Evolutionary conservation across 2,113 vertebrate species (phyloP).

Genomic region (Pogonocichla stellata): DNA sequence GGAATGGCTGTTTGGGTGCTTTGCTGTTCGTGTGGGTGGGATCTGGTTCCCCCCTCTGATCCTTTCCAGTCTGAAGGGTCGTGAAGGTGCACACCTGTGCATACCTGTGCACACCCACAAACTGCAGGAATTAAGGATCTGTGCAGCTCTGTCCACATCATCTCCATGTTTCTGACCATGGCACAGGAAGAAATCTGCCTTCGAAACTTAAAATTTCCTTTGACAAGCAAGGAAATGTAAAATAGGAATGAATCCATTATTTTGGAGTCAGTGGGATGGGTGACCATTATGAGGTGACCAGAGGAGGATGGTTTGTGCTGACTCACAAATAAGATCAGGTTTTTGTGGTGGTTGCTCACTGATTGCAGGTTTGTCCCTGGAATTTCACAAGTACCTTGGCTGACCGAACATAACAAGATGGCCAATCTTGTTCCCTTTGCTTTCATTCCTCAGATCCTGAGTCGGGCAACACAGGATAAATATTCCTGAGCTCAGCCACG

Average conservation of each 20-base stretch:
- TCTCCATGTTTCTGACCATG: not conserved
- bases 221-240: not conserved
- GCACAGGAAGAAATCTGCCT: not conserved
- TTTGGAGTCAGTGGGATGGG: not conserved
- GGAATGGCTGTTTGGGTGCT: not conserved
- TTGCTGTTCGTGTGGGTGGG: rapidly evolving
- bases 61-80: not conserved
- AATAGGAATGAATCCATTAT: too few relatives aligned
- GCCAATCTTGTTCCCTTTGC: not conserved
- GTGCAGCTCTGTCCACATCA: not conserved
- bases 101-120: too few relatives aligned
- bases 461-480: rapidly evolving
- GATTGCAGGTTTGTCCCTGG: not conserved
- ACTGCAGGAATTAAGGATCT: not conserved
- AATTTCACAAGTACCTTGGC: not conserved
- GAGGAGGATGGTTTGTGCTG: not conserved
- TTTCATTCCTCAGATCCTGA: not conserved
- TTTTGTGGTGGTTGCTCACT: not conserved
- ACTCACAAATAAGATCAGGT: not conserved
- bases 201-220: not conserved
- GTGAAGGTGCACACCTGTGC: too few relatives aligned
- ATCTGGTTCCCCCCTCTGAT: not conserved
- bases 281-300: rapidly evolving
- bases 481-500: not conserved
- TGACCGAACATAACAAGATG: not conserved